These are phyloP conservation scores for Actias luna DNA, from an alignment of 2,888 invertebrate species.

Conservation along the genomic window DNA sequence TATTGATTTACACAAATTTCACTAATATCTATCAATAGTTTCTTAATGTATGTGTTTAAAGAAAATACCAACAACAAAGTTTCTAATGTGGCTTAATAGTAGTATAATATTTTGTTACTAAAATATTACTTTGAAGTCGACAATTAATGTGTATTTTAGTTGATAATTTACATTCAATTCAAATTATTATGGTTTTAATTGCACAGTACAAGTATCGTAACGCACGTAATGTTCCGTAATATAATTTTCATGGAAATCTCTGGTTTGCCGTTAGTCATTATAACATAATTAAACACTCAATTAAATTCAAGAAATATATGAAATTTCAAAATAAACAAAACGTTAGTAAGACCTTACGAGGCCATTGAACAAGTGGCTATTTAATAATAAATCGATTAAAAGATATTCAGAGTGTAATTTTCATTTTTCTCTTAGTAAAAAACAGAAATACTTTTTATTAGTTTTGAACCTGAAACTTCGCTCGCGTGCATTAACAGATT, in stretches of 20 bases:
- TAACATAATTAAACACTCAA: not conserved
- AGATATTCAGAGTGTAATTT: too few relatives aligned
- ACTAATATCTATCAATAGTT: too few relatives aligned
- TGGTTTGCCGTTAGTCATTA: not conserved
- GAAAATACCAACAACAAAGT: not conserved
- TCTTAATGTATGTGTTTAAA: too few relatives aligned
- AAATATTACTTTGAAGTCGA: not conserved
- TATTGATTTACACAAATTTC: too few relatives aligned
- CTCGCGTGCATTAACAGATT: too few relatives aligned
- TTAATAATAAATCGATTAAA: too few relatives aligned
- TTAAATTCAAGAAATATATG: not conserved
- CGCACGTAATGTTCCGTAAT: not conserved
- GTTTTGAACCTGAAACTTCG: too few relatives aligned
- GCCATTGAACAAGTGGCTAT: too few relatives aligned
- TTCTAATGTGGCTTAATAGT: not conserved
- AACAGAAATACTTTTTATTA: too few relatives aligned
- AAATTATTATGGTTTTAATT: not conserved
- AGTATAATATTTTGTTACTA: not conserved
- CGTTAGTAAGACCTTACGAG: too few relatives aligned
- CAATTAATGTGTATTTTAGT: not conserved
- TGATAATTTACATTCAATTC: not conserved
- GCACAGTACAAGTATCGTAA: conserved; percentile 1
- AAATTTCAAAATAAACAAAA: too few relatives aligned
- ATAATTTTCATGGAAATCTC: not conserved
- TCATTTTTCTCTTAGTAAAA: too few relatives aligned